These are phyloP conservation scores for Coregonus ussuriensis DNA, from an alignment of 2,797 vertebrate genomes.

Conservation along the genomic window DNA sequence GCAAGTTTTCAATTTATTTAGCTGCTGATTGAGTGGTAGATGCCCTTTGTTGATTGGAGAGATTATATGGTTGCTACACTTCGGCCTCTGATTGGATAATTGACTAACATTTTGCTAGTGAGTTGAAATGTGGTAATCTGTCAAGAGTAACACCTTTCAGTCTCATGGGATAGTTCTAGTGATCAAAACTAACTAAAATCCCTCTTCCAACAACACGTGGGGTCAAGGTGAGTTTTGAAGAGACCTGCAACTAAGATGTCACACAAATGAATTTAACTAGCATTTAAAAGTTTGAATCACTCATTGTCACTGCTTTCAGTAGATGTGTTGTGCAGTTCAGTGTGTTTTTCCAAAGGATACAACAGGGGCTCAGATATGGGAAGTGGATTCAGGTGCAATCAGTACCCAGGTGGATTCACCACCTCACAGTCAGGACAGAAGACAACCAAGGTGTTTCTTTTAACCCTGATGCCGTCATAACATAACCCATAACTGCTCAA, in stretches of 20 bases:
- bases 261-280: neutral
- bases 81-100: neutral
- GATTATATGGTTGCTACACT: neutral
- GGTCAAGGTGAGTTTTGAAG: constrained; percentile 34
- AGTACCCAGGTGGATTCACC: neutral
- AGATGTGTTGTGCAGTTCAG: neutral
- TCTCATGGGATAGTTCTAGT: neutral
- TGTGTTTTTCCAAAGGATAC: neutral
- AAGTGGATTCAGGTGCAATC: neutral
- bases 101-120: neutral
- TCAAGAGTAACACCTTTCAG: too few relatives aligned
- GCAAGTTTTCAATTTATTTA: neutral
- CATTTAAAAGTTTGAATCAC: neutral
- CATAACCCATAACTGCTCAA: neutral
- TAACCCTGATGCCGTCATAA: neutral
- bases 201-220: constrained; percentile 21
- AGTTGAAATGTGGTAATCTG: neutral
- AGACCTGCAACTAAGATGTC: neutral
- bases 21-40: neutral
- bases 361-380: neutral
- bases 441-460: constrained; percentile 34
- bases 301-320: neutral
- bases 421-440: neutral
- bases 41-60: neutral
- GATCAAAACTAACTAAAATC: neutral